Evolutionary conservation across 2,113 vertebrate genomes (phyloP).

Genomic region (Cichladusa arquata): DNA sequence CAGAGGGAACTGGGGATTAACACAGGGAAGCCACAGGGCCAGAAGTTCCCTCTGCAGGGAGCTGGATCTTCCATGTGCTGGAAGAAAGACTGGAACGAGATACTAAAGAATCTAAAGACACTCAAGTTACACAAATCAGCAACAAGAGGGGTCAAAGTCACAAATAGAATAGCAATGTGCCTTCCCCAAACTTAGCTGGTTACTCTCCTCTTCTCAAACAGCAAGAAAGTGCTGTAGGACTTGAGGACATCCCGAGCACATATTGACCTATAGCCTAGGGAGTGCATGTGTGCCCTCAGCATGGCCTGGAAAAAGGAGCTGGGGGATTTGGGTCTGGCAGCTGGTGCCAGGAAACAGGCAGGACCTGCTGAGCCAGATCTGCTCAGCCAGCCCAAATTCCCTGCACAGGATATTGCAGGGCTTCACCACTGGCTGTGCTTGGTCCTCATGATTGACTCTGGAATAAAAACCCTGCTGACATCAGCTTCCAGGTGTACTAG

Average conservation of each 20-base stretch:
- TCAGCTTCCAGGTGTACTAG: background rate
- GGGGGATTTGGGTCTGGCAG: background rate
- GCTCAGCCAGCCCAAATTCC: background rate
- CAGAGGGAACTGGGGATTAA: background rate
- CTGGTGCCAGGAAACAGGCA: background rate
- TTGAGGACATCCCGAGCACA: background rate
- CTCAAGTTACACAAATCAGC: background rate
- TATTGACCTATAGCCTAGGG: background rate
- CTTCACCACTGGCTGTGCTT: background rate
- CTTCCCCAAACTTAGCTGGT: background rate
- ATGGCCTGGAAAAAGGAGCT: background rate
- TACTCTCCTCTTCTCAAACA: background rate
- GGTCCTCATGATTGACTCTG: background rate
- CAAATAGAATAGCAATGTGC: fast-evolving
- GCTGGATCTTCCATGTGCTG: background rate
- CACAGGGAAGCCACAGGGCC: background rate
- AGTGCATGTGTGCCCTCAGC: background rate
- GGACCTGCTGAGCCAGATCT: background rate
- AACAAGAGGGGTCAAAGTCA: background rate
- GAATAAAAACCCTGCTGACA: background rate
- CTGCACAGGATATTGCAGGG: background rate
- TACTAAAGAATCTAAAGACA: background rate
- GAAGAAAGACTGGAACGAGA: background rate
- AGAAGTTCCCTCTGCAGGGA: background rate
- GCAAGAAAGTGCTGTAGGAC: background rate